Evolutionary conservation across 2,113 vertebrate genomes (phyloP).

Genomic region (Pedetes capensis): DNA sequence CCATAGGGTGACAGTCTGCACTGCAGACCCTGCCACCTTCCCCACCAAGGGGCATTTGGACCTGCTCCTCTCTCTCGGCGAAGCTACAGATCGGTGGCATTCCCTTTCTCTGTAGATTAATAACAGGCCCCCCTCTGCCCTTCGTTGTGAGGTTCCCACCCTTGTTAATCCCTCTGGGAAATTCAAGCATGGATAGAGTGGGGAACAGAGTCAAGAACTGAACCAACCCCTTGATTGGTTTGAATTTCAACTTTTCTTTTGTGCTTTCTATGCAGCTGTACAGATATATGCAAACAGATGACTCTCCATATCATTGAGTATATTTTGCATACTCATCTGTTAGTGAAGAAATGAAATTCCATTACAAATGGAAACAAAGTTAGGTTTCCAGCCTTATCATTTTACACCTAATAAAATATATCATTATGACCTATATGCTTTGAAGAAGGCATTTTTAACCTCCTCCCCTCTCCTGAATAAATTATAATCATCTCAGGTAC

Average conservation of each 20-base stretch:
- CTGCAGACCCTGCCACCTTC: neutral
- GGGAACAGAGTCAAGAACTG: neutral
- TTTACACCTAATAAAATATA: neutral
- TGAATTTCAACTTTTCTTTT: neutral
- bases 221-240: neutral
- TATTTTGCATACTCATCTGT: neutral
- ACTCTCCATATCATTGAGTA: neutral
- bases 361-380: conserved; percentile 12
- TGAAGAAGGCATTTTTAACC: neutral
- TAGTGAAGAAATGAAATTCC: conserved; percentile 7
- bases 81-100: neutral
- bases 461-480: neutral
- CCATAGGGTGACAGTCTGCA: too few species aligned
- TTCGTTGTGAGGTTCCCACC: neutral
- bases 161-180: neutral
- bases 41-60: neutral
- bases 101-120: neutral
- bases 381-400: neutral
- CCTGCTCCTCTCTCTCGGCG: neutral
- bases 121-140: neutral
- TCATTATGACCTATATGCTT: neutral
- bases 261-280: neutral
- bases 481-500: neutral
- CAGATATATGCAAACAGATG: neutral
- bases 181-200: neutral